These are phyloP conservation scores for Neogale vison DNA, from an alignment of 2,113 vertebrate genomes.

Conservation along the genomic window DNA sequence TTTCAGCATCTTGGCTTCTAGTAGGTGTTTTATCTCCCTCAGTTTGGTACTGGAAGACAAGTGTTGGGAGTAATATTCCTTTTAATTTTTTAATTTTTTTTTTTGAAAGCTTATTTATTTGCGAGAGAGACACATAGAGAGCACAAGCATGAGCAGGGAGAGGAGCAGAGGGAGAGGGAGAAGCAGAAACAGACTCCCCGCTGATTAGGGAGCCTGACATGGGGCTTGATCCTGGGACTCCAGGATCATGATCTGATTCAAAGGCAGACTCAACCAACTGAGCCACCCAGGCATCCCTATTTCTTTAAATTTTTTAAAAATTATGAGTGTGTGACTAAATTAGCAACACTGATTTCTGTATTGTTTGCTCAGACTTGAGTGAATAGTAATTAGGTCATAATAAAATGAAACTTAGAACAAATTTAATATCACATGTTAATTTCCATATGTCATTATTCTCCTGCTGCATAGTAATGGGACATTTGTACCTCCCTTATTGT, in stretches of 20 bases:
- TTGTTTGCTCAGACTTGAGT: constrained; percentile 22
- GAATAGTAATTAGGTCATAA: background rate
- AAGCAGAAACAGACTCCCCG: background rate
- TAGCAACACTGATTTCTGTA: constrained; percentile 13
- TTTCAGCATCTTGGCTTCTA: constrained; percentile 23
- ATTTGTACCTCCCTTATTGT: background rate
- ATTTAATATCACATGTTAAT: constrained; percentile 19
- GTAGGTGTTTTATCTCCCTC: background rate
- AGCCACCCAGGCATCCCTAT: background rate
- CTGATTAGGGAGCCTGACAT: background rate
- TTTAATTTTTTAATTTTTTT: background rate
- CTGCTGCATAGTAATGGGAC: background rate
- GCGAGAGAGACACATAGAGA: background rate
- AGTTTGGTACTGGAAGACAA: background rate
- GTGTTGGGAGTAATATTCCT: background rate
- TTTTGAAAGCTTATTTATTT: background rate
- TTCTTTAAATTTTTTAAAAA: background rate
- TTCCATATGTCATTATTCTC: background rate
- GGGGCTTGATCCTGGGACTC: background rate
- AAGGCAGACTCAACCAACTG: background rate
- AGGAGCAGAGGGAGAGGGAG: background rate
- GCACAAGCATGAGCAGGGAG: background rate
- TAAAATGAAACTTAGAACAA: constrained; percentile 24
- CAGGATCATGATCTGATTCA: background rate
- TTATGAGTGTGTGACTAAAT: background rate